Evolutionary conservation across 2,113 vertebrate species (phyloP), one percentile per base, ranked within the genome.

Genomic region (Embiotoca jacksoni): DNA sequence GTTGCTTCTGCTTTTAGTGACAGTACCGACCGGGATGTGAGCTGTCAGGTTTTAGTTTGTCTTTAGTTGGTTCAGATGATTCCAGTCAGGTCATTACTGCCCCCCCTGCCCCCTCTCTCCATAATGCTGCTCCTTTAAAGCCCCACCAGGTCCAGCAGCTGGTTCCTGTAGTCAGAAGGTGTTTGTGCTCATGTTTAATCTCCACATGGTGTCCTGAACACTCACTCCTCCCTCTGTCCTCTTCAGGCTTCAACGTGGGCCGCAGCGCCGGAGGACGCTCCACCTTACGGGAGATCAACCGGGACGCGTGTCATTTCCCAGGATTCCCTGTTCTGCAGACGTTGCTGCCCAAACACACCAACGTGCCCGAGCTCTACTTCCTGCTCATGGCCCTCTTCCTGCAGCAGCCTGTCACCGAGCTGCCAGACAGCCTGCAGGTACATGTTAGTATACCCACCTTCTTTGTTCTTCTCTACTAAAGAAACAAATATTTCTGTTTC

Each of bases 361-460:
- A 97, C 0, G 98, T 99, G 9, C 97, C 98, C 1, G 97, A 99
- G 31, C 96, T 99, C 63, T 99, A 99, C 91, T 99, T 99, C 85
- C 96, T 99, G 83, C 96, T 99, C 74, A 99, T 99, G 98, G 97
- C 98, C 1, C 93, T 99, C 47, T 99, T 99, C 92, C 95, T 99
- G 78, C 98, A 99, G 93, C 98, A 99, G 94, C 98, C 98, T 0
- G 96, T 99, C 90, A 97, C 94, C 33, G 96, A 99, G 89, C 96
- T 99, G 94, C 97, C 98, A 9, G 98, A 98, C 93, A 97, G 97
- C 93, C 96, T 98, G 92, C 98, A 99, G 97, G 97, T 98, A 94
- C 92, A 92, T 92, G 93, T 95, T 74, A 95, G 94, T 94, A 92
- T 80, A 54, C 78, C 63, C 66, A 15, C 55, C 61, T 89, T 88